Conservation (phyloP, 2,113 vertebrate genomes). For the Xiphias gladius region DNA sequence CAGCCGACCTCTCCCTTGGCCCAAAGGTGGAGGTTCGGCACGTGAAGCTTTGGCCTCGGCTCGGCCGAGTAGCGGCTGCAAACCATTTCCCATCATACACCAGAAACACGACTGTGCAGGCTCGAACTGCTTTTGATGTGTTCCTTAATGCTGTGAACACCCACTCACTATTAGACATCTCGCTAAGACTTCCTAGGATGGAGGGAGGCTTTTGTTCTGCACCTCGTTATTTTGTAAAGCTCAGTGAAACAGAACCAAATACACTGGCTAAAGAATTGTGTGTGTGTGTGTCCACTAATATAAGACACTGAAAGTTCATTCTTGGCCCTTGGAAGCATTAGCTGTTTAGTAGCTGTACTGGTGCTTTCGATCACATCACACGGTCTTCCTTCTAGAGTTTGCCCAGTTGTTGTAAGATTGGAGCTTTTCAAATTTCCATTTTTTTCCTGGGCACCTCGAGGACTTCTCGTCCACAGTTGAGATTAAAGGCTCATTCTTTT, state of each 20-base stretch:
- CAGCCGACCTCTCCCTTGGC: constrained; percentile 1
- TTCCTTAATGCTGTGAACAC: constrained; percentile 39
- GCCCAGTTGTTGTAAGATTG: no score
- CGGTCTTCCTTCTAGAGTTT: no score
- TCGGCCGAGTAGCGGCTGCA: constrained; percentile 5
- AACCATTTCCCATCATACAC: constrained; percentile 49
- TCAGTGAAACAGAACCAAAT: background rate
- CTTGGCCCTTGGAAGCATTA: no score
- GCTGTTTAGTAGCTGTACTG: no score
- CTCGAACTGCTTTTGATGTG: constrained; percentile 30
- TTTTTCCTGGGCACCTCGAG: no score
- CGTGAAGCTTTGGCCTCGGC: background rate
- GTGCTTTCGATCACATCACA: no score
- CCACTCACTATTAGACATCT: constrained; percentile 43
- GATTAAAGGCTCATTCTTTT: no score
- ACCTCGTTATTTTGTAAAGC: background rate
- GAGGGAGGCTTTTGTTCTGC: constrained; percentile 35
- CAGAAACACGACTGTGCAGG: constrained; percentile 44
- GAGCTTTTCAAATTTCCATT: no score
- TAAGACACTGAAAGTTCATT: no score
- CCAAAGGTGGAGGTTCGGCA: constrained; percentile 10
- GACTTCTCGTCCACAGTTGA: no score
- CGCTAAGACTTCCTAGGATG: constrained; percentile 6
- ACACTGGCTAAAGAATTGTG: no score
- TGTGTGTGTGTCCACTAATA: no score